These are phyloP conservation scores for Phenganax subtilis DNA, from an alignment of 92 coral and sea anemone genomes.

Conservation along the genomic window DNA sequence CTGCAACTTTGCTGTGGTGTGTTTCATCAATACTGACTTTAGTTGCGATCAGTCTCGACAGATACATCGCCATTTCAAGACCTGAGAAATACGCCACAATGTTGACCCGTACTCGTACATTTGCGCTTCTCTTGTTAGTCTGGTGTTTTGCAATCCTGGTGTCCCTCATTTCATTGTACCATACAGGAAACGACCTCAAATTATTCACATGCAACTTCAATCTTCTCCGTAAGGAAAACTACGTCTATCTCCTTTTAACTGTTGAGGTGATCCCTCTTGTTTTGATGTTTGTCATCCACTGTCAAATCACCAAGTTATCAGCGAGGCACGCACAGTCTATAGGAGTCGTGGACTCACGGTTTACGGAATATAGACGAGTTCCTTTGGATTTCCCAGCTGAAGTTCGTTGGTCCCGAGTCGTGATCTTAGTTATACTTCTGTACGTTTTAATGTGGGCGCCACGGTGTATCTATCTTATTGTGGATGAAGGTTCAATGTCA, in stretches of 20 bases:
- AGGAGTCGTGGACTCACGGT: slow-evolving; percentile 36
- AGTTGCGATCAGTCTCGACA: slow-evolving; percentile 27
- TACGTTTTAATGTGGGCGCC: slow-evolving; percentile 39
- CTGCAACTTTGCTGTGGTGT: slow-evolving; percentile 32
- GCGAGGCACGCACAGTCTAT: slow-evolving; percentile 26
- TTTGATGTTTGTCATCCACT: slow-evolving; percentile 31
- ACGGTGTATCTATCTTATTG: slow-evolving; percentile 36
- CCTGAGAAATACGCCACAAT: slow-evolving; percentile 2
- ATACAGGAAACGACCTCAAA: slow-evolving; percentile 20
- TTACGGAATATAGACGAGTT: slow-evolving; percentile 19
- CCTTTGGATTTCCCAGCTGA: slow-evolving; percentile 34
- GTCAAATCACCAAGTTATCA: slow-evolving; percentile 37
- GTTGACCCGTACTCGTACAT: slow-evolving; percentile 5
- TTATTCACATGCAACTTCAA: slow-evolving; percentile 39
- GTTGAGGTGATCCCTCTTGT: slow-evolving; percentile 34
- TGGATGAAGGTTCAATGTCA: slow-evolving; percentile 10
- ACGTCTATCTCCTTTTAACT: slow-evolving; percentile 31
- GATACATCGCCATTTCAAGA: slow-evolving; percentile 40
- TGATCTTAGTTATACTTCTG: slow-evolving; percentile 25
- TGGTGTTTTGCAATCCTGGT: slow-evolving; percentile 30
- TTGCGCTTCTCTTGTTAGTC: background rate
- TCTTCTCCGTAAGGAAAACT: slow-evolving; percentile 32
- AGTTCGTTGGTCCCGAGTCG: slow-evolving; percentile 43
- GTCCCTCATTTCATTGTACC: slow-evolving; percentile 26
- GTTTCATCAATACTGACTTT: slow-evolving; percentile 21